phyloP scores from a whole-genome alignment of 2,113 vertebrate genomes.

The Rhipidura dahli region DNA sequence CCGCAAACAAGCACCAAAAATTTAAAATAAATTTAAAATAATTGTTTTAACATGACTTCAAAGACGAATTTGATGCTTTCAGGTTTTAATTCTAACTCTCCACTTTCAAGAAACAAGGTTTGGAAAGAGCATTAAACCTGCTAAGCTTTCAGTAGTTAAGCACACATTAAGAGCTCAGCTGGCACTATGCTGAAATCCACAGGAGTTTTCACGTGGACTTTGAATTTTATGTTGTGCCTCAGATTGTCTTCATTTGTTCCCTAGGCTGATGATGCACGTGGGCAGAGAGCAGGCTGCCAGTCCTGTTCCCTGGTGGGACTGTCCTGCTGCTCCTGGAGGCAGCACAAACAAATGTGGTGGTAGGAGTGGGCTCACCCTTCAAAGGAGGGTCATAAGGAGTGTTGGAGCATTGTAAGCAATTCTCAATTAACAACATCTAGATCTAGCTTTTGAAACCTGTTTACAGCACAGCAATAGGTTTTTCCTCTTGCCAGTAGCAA shows the following conservation, averaged over 20 bases:
- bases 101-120: not conserved
- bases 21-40: not conserved
- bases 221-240: not conserved
- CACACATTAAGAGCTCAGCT: not conserved
- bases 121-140: not conserved
- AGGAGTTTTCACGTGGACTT: not conserved
- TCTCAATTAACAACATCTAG: not conserved
- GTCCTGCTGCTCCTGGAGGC: not conserved
- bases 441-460: not conserved
- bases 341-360: not conserved
- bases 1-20: not conserved
- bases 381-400: not conserved
- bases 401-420: not conserved
- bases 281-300: not conserved
- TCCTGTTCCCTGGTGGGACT: not conserved
- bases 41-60: not conserved
- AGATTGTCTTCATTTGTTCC: not conserved
- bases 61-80: not conserved
- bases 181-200: not conserved
- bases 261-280: not conserved
- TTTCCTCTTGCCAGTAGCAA: not conserved
- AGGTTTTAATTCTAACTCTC: not conserved
- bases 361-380: not conserved
- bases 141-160: not conserved
- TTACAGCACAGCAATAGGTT: not conserved